Percentiles rank a stretch among this genome's conserved stretches.
These are phyloP conservation scores for Thera obeliscata DNA, from an alignment of 2,888 invertebrate species.

Conservation along the genomic window DNA sequence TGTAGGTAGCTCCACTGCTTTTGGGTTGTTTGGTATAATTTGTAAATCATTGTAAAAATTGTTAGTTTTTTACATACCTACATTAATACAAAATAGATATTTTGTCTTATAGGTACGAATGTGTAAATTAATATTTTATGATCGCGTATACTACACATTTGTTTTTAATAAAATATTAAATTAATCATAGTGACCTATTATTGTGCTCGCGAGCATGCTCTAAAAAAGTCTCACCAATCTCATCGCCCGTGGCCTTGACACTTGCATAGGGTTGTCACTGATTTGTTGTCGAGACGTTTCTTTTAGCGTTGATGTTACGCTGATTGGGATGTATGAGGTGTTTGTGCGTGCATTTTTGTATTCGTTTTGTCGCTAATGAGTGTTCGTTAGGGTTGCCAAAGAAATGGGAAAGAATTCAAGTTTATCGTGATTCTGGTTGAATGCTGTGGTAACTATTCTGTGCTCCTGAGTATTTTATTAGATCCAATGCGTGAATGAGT, in stretches of 20 bases:
- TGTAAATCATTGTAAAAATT: too few species aligned
- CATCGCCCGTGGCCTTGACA: slow-evolving; percentile 44
- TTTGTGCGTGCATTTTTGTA: slow-evolving; percentile 62
- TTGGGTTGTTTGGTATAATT: too few species aligned
- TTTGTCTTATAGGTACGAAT: too few species aligned
- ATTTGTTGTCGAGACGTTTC: slow-evolving; percentile 78
- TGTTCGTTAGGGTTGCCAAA: slow-evolving; percentile 61
- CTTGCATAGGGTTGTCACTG: slow-evolving; percentile 71
- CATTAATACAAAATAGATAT: too few species aligned
- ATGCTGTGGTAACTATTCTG: slow-evolving; percentile 4
- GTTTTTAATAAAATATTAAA: too few species aligned
- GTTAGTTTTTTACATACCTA: too few species aligned
- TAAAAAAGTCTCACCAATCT: slow-evolving; percentile 22
- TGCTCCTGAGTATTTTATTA: slow-evolving; percentile 6
- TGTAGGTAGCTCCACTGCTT: too few species aligned
- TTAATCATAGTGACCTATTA: neutral
- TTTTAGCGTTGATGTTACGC: slow-evolving; percentile 74
- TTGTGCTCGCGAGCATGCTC: slow-evolving; percentile 3
- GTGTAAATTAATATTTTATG: too few species aligned
- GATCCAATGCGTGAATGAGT: neutral
- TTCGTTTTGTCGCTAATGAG: slow-evolving; percentile 73
- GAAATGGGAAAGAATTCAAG: slow-evolving; percentile 31
- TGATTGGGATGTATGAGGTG: slow-evolving; percentile 79
- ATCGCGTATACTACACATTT: too few species aligned
- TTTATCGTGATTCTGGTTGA: slow-evolving; percentile 21